Percentiles rank a stretch among this genome's conserved stretches.
Conservation (phyloP, 2,113 vertebrate species). For the Pedionomus torquatus region DNA sequence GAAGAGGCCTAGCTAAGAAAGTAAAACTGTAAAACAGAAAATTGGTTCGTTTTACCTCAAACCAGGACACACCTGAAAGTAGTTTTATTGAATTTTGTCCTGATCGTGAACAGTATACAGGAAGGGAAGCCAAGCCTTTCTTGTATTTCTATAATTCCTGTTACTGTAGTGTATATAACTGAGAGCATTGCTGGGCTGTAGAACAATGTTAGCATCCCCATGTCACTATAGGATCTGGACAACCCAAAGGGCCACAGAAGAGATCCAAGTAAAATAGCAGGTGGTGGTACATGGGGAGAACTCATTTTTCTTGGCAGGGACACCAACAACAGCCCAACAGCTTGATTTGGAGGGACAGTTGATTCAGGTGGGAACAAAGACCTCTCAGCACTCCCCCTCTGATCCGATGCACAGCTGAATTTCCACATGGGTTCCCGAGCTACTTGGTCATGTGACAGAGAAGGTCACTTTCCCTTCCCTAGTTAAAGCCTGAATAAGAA, state of each 20-base stretch:
- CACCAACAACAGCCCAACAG: neutral
- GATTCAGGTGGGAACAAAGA: neutral
- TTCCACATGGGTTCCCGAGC: neutral
- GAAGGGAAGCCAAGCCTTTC: neutral
- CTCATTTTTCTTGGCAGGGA: neutral
- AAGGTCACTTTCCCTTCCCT: neutral
- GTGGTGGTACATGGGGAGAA: neutral
- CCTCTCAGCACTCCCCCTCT: neutral
- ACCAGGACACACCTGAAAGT: too few relatives aligned
- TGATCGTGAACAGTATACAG: neutral
- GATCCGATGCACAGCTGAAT: neutral
- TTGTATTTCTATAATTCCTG: neutral
- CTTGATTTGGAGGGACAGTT: neutral
- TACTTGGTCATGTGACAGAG: neutral
- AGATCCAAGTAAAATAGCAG: neutral
- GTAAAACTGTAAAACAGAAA: too few relatives aligned
- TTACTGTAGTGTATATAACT: neutral
- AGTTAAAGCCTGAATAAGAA: neutral
- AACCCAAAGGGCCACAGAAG: neutral
- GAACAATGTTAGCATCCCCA: neutral
- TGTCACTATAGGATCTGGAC: neutral
- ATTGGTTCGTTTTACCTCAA: too few relatives aligned
- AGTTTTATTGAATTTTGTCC: neutral
- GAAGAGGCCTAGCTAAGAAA: too few relatives aligned
- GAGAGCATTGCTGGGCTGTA: neutral